Evolutionary conservation across 2,113 vertebrate genomes (phyloP).

Genomic region (Albula glossodonta): DNA sequence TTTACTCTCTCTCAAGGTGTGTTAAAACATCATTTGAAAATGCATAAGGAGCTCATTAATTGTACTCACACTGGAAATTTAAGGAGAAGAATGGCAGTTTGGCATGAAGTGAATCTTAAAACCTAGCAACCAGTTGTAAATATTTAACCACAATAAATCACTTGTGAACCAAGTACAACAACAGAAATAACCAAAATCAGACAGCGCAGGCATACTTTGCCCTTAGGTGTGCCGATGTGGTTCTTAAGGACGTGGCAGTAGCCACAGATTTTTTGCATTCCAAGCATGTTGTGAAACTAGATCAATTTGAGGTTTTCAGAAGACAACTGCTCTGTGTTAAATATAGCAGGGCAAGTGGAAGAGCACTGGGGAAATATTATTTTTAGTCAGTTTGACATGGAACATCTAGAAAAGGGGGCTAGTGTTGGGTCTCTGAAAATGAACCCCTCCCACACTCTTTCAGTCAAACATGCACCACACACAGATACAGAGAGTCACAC

Average conservation of each 20-base stretch:
- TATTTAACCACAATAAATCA: slow-evolving; percentile 39
- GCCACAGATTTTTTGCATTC: not conserved
- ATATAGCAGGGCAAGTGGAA: not conserved
- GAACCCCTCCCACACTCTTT: not conserved
- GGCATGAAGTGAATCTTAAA: not conserved
- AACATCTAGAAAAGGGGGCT: not conserved
- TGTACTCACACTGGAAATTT: slow-evolving; percentile 6
- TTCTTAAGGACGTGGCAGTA: not conserved
- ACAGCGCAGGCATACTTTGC: not conserved
- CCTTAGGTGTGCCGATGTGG: not conserved
- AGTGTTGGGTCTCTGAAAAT: not conserved
- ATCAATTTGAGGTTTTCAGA: not conserved
- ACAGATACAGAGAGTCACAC: not conserved
- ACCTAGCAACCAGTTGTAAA: slow-evolving; percentile 23
- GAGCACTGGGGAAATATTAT: not conserved
- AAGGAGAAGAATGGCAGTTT: slow-evolving; percentile 9
- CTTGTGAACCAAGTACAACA: slow-evolving; percentile 27
- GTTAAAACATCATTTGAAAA: not conserved
- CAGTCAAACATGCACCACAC: not conserved
- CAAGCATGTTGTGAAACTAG: not conserved
- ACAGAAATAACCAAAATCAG: slow-evolving; percentile 3
- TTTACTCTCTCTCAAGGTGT: not conserved
- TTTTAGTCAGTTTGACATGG: not conserved
- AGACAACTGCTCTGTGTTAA: slow-evolving; percentile 8
- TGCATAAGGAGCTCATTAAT: slow-evolving; percentile 29